Base-by-base conservation (phyloP, 1,140 invertebrate species). In the Hestina assimilis region DNA sequence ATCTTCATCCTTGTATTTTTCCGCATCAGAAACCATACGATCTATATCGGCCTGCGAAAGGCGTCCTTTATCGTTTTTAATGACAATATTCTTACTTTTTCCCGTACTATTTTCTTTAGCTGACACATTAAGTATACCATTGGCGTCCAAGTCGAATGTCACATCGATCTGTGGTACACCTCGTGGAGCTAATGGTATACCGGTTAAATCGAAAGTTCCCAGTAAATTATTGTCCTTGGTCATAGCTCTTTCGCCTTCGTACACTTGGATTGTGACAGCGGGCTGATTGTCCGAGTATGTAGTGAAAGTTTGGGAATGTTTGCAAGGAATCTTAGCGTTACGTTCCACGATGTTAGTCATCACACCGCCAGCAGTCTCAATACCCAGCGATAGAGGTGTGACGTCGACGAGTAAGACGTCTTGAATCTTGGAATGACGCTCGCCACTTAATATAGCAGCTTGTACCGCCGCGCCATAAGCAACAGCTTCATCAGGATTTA, bases 51-150 rank as follows among this genome's bases (percentile, higher is more conserved):
- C 94, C 75, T 97, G 95, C 4, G 93, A 94, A 2, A 98, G 87
- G 33, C 96, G 92, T 3, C 96, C 96, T 83, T 98, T 98, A 80
- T 98, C 96, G 72, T 98, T 98, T 41, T 95, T 96, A 48, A 98
- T 98, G n/a, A 94, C 92, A 47, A 95, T 94, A 67, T 93, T 94
- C 68, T 96, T 94, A 5, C 91, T 91, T 59, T 93, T 94, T 14
- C 94, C 94, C 3, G 93, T 95, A 51, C 93, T 94, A 51, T 74
- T 83, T 50, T 86, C 83, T 63, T 84, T 88, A 35, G 91, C 91
- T 0, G 91, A 89, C 0, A 95, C 94, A 63, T 92, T 92, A 14
- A 95, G 78, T 9, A 95, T 93, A n/a, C 93, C 93, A 61, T 94
- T 94, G 1, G 92, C 92, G 46, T 93, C 92, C 14, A 93, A 77